These are phyloP conservation scores for Scrobipalpa costella DNA, from an alignment of 2,888 invertebrate genomes.

Conservation along the genomic window DNA sequence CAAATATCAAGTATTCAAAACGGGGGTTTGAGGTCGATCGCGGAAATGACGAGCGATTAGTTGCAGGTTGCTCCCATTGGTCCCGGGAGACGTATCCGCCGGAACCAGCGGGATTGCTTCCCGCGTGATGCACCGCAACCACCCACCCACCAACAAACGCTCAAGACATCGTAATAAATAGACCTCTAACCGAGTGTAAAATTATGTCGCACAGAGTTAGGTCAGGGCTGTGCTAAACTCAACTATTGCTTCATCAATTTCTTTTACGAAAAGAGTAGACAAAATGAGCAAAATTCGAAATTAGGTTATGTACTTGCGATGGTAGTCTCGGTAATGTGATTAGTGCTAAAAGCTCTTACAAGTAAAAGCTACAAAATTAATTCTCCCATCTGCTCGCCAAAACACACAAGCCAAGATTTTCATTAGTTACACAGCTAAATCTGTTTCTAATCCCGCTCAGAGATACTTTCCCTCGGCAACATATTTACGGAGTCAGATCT, in stretches of 20 bases:
- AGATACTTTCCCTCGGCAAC: constrained; percentile 16
- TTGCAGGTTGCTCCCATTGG: too few species aligned
- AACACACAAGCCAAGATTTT: constrained; percentile 12
- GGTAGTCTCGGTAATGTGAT: background rate
- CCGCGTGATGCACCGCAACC: constrained; percentile 60
- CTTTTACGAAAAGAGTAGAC: background rate
- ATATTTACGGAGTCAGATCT: constrained; percentile 22
- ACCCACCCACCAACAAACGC: constrained; percentile 33
- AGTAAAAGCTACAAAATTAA: constrained; percentile 15
- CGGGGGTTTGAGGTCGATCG: constrained; percentile 63
- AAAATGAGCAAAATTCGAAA: background rate
- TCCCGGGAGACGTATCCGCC: constrained; percentile 71
- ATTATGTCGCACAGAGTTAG: background rate
- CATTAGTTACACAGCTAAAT: constrained; percentile 14
- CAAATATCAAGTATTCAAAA: constrained; percentile 65
- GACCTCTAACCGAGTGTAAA: constrained; percentile 4
- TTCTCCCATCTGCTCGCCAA: constrained; percentile 1
- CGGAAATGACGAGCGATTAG: constrained; percentile 79
- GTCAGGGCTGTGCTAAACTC: constrained; percentile 1
- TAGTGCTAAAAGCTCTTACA: constrained; percentile 9
- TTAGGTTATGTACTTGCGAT: background rate
- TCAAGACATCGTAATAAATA: constrained; percentile 20
- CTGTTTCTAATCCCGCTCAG: constrained; percentile 18
- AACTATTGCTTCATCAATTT: background rate
- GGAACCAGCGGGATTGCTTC: constrained; percentile 73